Evolutionary conservation across 2,113 vertebrate species (phyloP).

Genomic region (Clarias batrachus): DNA sequence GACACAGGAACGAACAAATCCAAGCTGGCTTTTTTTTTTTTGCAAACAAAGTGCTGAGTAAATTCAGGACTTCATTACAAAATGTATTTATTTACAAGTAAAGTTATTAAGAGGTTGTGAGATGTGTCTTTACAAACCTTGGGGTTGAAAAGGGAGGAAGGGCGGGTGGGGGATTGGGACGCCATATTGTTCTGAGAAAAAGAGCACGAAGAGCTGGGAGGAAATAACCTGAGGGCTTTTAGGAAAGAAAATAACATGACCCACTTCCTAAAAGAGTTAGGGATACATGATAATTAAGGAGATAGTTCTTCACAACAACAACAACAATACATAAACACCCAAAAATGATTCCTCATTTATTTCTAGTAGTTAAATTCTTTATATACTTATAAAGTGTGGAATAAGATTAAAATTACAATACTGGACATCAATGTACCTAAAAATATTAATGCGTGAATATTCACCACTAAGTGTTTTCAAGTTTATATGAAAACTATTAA

Average conservation of each 20-base stretch:
- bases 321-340: background rate
- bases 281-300: background rate
- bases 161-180: background rate
- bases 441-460: background rate
- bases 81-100: conserved; percentile 55
- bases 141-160: too few species aligned
- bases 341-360: background rate
- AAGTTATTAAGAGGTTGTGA: conserved; percentile 44
- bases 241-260: conserved; percentile 39
- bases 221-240: conserved; percentile 43
- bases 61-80: conserved; percentile 39
- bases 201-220: conserved; percentile 45
- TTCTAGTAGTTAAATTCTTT: background rate
- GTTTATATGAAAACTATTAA: background rate
- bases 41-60: conserved; percentile 53
- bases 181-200: conserved; percentile 42
- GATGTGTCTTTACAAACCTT: conserved; percentile 27
- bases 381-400: background rate
- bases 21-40: background rate
- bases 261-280: conserved; percentile 40
- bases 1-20: background rate
- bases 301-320: background rate
- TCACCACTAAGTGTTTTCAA: background rate
- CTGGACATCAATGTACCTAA: background rate
- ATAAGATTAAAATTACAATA: background rate